These are phyloP conservation scores for Ennomos quercinarius DNA, from an alignment of 2,888 invertebrate genomes.

Conservation along the genomic window DNA sequence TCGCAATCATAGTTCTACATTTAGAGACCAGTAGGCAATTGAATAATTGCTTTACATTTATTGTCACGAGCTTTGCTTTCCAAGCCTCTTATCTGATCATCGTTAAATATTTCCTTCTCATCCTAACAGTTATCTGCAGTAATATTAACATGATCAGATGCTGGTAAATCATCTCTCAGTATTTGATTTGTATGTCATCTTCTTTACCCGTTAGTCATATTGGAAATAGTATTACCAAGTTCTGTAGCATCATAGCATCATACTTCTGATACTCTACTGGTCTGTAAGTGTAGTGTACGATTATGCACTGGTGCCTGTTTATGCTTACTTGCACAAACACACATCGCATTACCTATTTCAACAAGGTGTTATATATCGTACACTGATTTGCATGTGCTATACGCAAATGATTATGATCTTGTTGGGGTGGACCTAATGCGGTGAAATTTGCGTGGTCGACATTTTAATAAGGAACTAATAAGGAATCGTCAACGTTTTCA, in stretches of 20 bases:
- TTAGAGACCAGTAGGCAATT: conserved; percentile 10
- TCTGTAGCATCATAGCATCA: too few relatives aligned
- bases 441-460: background rate
- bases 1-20: conserved; percentile 42
- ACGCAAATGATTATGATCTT: conserved; percentile 25
- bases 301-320: conserved; percentile 28
- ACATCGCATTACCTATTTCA: conserved; percentile 25
- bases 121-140: too few relatives aligned
- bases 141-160: too few relatives aligned
- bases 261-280: conserved; percentile 1
- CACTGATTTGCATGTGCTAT: conserved; percentile 30
- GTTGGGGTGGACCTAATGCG: conserved; percentile 21
- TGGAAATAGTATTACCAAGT: too few relatives aligned
- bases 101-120: too few relatives aligned
- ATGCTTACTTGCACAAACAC: conserved; percentile 34
- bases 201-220: too few relatives aligned
- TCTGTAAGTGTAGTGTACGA: conserved; percentile 18
- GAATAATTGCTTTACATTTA: background rate
- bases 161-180: too few relatives aligned
- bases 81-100: too few relatives aligned
- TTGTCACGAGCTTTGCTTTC: too few relatives aligned
- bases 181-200: too few relatives aligned
- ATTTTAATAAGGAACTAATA: background rate
- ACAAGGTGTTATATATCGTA: conserved; percentile 21
- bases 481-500: too few relatives aligned